Evolutionary conservation across 2,113 vertebrate species (phyloP), one percentile per base, ranked within the genome.

Genomic region (Gnathonemus echidnorhynchus): DNA sequence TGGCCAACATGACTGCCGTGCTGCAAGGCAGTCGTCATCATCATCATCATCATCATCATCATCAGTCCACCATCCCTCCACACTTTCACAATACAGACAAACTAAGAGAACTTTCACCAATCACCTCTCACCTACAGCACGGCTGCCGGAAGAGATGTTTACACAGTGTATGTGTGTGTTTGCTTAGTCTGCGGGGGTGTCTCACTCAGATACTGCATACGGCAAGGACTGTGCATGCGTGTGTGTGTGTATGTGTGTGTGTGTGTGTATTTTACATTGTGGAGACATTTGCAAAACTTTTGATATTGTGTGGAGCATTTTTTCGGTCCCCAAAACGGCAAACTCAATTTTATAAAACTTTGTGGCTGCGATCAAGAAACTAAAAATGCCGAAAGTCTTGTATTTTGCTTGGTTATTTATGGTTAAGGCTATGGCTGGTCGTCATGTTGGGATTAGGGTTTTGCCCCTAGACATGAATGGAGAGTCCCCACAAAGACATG

Each of bases 1-100:
- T 95, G 70, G 97, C 97, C 90, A 98, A 92, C 96, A 99, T 98
- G 92, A 99, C 94, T 53, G 96, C 95, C 8, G 97, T 98, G 95
- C 98, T 99, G 94, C 56, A 91, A 19, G 35, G 46, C 77, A 56
- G 19, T 52, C 3, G 39, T 24, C 31, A 27, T 46, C 56, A n/a
- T n/a, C 45, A 21, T 77, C 24, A 77, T 50, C 52, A 13, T 9
- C 31, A 86, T 27, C 86, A 53, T 15, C 10, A 31, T 11, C 27
- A 87, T 27, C 48, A 87, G n/a, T 7, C 0, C 83, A 48, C 45
- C 35, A 85, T 24, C 19, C 7, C 21, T 48, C 21, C 39, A 48
- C 21, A 10, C 21, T 48, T 45, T 85, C 45, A 45, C 42, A 45
- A 85, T 24, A 35, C 5, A 42, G 0, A 8, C 19, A 45, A 52